These are phyloP conservation scores for Spilosoma lubricipeda DNA, from an alignment of 2,888 invertebrate genomes.

Conservation along the genomic window DNA sequence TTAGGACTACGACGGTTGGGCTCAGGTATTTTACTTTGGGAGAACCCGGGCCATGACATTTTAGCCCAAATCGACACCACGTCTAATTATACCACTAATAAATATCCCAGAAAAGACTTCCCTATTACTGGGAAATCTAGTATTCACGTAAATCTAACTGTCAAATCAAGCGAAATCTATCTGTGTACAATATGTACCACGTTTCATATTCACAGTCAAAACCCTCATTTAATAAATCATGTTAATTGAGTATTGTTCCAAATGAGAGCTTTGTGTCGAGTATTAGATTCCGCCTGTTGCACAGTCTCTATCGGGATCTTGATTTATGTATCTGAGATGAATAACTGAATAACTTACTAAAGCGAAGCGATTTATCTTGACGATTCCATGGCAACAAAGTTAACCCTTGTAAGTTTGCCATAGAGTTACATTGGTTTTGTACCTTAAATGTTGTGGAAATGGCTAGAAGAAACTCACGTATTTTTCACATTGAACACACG, in stretches of 20 bases:
- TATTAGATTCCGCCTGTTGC: neutral
- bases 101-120: no score
- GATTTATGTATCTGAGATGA: conserved; percentile 1
- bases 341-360: neutral
- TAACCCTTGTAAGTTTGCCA: neutral
- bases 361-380: neutral
- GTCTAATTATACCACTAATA: no score
- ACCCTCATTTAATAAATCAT: neutral
- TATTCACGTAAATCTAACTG: no score
- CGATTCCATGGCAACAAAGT: neutral
- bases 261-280: neutral
- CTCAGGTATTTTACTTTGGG: no score
- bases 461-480: no score
- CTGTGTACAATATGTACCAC: no score
- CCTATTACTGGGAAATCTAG: no score
- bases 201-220: neutral
- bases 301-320: neutral
- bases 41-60: no score
- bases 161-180: no score
- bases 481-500: no score
- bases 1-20: no score
- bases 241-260: neutral
- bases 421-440: neutral
- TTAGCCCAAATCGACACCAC: no score
- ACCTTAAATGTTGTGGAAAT: neutral